A percentile compares a stretch with the other conserved stretches of the same genome.
Conservation (phyloP, 2,888 invertebrate species). For the Archips xylosteana region DNA sequence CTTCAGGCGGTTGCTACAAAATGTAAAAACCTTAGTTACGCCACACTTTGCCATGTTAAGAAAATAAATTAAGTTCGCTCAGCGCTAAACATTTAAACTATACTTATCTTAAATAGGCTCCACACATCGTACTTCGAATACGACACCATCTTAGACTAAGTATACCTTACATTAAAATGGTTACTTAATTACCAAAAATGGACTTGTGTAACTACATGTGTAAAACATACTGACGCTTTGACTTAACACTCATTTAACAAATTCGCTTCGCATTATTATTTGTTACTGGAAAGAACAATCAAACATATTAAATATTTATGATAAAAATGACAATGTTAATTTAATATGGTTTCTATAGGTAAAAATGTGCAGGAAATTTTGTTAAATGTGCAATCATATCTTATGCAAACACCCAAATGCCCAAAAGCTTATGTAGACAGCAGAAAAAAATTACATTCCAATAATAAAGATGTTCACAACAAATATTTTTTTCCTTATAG, state of each 20-base stretch:
- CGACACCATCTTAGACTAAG: slow-evolving; percentile 48
- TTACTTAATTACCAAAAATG: slow-evolving; percentile 46
- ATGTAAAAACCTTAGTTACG: slow-evolving; percentile 74
- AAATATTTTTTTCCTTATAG: too few species aligned
- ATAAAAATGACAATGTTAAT: background rate
- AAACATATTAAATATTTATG: slow-evolving; percentile 2
- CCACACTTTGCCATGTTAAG: slow-evolving; percentile 62
- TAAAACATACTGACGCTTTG: slow-evolving; percentile 44
- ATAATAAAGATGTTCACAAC: too few species aligned
- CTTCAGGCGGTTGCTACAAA: slow-evolving; percentile 78
- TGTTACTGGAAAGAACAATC: background rate
- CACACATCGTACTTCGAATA: slow-evolving; percentile 46
- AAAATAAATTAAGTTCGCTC: slow-evolving; percentile 60
- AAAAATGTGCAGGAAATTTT: background rate
- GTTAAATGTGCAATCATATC: background rate
- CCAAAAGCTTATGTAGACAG: too few species aligned
- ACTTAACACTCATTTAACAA: slow-evolving; percentile 33
- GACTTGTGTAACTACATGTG: slow-evolving; percentile 75
- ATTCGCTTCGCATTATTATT: slow-evolving; percentile 41
- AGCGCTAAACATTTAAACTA: slow-evolving; percentile 58
- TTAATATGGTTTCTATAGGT: background rate
- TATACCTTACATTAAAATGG: slow-evolving; percentile 28
- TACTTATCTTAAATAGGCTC: slow-evolving; percentile 68
- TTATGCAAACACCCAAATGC: too few species aligned
- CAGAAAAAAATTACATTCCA: too few species aligned